phyloP scores from a whole-genome alignment of 2,113 vertebrate species.

The Axis porcinus region DNA sequence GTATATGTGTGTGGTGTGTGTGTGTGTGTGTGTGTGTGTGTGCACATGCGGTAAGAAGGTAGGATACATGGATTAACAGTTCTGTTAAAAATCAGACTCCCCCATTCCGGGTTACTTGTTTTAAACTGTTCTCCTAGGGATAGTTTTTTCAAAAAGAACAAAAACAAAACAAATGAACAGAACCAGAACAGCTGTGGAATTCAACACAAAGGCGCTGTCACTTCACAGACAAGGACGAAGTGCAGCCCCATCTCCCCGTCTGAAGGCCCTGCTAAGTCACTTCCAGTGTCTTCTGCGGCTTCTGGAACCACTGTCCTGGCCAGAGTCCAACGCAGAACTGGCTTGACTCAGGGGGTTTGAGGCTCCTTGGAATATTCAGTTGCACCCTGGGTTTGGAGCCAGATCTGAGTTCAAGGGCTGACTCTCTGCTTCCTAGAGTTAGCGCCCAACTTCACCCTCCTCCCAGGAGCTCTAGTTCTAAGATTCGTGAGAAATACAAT shows the following conservation, averaged over 20 bases:
- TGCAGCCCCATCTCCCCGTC: accelerated
- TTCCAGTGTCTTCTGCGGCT: background rate
- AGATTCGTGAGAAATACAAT: background rate
- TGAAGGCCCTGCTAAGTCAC: background rate
- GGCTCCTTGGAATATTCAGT: background rate
- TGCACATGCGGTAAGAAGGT: background rate
- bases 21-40: background rate
- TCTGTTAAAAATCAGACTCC: background rate
- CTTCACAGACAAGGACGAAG: background rate
- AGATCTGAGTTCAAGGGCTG: background rate
- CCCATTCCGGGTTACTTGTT: background rate
- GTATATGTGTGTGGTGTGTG: background rate
- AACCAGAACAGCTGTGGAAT: background rate
- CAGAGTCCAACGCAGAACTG: background rate
- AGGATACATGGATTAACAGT: background rate
- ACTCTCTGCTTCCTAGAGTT: background rate
- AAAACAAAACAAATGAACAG: background rate
- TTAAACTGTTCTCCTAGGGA: background rate
- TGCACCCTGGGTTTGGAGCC: background rate
- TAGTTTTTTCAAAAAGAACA: background rate
- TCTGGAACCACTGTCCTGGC: background rate
- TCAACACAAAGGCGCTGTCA: background rate
- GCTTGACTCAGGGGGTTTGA: background rate
- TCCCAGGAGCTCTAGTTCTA: background rate
- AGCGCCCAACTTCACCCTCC: background rate